Base-by-base conservation (phyloP, 53 echinoderm and acorn worm species). In the Holothuria leucospilota region DNA sequence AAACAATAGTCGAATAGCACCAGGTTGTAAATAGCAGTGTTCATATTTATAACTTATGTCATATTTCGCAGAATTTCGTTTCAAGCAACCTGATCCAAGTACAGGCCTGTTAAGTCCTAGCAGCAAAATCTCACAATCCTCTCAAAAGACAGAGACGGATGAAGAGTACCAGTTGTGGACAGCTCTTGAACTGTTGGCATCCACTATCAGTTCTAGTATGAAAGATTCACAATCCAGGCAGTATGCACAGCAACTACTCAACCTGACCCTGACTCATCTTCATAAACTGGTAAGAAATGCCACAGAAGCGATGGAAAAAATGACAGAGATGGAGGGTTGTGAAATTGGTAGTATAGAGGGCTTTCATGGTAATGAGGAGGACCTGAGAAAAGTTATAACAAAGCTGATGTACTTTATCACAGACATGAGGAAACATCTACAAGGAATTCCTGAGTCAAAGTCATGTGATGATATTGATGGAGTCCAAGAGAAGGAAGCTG, bases 281-380 rank as follows among this genome's bases (percentile, higher is more conserved):
- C 91, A 94, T 71, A 86, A 87, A 80, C 94, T 96, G 30, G 89
- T 96, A n/a, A 85, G 87, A 84, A 96, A 96, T 78, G 93, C 94
- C 13, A 87, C 91, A 9, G 94, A 94, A 39, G 74, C 93, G 12
- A 41, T 83, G 70, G 34, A 49, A 49, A 51, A 42, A 20, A 62
- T 69, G 52, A 51, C 62, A 41, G 62, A 72, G n/a, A 41, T 16
- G 40, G 61, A 56, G 59, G 63, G 29, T 8, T 63, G 24, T 62
- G 59, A 52, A 29, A 29, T 27, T 83, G 77, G 41, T 13, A 20
- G 61, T 56, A 27, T 88, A 39, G 71, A 49, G 13, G 85, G 88
- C 8, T 70, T 88, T 78, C 26, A 23, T 51, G 26, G 56, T 24
- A 51, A 29, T 26, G 39, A 58, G 20, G 85, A 70, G 58, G 93